Percentiles rank a stretch among this genome's conserved stretches.
phyloP scores from a whole-genome alignment of 2,797 vertebrate genomes.

The Telmatherina bonti region DNA sequence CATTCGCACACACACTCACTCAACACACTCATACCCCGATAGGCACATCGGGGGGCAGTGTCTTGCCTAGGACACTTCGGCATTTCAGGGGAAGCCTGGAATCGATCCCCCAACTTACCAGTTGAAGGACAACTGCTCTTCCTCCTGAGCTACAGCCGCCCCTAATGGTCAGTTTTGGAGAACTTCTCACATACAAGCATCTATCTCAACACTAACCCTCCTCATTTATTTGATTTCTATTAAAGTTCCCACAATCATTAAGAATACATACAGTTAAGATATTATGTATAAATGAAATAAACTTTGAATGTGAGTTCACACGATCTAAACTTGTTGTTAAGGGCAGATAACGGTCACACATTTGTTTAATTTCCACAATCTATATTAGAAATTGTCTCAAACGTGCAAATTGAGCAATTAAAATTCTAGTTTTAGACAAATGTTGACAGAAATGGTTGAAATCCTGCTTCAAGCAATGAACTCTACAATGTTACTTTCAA shows the following conservation, averaged over 20 bases:
- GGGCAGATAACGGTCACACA: neutral
- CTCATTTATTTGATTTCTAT: constrained; percentile 35
- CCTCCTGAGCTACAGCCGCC: too few species aligned
- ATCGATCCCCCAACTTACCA: too few species aligned
- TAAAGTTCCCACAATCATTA: constrained; percentile 24
- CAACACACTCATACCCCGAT: too few species aligned
- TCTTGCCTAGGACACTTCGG: too few species aligned
- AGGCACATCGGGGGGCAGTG: too few species aligned
- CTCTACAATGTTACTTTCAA: constrained; percentile 28
- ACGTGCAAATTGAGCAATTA: constrained; percentile 15
- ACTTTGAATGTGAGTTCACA: neutral
- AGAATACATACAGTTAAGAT: neutral
- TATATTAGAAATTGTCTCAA: neutral
- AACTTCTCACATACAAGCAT: constrained; percentile 36
- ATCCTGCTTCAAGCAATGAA: constrained; percentile 26
- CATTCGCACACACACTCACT: too few species aligned
- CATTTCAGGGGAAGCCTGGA: too few species aligned
- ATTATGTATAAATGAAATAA: neutral
- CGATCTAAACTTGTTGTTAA: too few species aligned
- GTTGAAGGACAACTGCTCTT: too few species aligned
- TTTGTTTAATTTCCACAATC: neutral
- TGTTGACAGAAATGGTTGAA: constrained; percentile 8
- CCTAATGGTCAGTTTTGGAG: constrained; percentile 41
- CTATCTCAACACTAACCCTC: constrained; percentile 52
- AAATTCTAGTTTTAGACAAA: neutral